Percentiles rank a stretch among this genome's conserved stretches.
Evolutionary conservation across 2,888 invertebrate genomes (phyloP).

Genomic region (Ormyrus pomaceus): DNA sequence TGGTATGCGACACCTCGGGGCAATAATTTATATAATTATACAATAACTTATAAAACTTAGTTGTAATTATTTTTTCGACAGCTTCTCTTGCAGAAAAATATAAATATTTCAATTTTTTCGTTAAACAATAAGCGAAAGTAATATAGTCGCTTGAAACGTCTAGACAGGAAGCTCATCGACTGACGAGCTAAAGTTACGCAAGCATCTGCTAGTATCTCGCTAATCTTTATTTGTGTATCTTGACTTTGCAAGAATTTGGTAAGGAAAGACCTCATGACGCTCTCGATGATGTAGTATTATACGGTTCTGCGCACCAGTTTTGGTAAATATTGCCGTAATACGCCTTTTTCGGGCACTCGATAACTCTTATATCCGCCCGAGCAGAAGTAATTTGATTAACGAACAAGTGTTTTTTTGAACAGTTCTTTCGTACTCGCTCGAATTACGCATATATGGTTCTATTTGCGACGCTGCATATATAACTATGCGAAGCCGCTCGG

Average conservation of each 20-base stretch:
- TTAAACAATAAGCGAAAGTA: no score
- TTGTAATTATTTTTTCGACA: no score
- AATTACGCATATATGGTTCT: neutral
- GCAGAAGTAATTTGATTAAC: neutral
- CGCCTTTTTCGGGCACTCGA: neutral
- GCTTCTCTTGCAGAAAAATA: no score
- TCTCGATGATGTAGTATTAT: neutral
- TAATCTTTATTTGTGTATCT: conserved; percentile 20
- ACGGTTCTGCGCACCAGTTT: neutral
- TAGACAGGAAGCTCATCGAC: no score
- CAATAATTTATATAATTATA: no score
- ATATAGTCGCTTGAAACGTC: no score
- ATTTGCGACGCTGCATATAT: neutral
- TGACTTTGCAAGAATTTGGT: neutral
- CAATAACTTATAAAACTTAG: no score
- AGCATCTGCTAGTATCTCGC: neutral
- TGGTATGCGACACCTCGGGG: no score
- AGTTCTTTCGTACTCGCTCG: no score
- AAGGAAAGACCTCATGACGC: neutral
- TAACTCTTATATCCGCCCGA: conserved; percentile 17
- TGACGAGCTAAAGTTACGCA: conserved; percentile 16
- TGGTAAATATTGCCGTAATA: conserved; percentile 25
- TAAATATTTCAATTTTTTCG: no score
- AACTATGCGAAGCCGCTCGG: neutral
- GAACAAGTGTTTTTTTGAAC: neutral